phyloP scores from a whole-genome alignment of 2,797 vertebrate species.

The Periparus ater region DNA sequence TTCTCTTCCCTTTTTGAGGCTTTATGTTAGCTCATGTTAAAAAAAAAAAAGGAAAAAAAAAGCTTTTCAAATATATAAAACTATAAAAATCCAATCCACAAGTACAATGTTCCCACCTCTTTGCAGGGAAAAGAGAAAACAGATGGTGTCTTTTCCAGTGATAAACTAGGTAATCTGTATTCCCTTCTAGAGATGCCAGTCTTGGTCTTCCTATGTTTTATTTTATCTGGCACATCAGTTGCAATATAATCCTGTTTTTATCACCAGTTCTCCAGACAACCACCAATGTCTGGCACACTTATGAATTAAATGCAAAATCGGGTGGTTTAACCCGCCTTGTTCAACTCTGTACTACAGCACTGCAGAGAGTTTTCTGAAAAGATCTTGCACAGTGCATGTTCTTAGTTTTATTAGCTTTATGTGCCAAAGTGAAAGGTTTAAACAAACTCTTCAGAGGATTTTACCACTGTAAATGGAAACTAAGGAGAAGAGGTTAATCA shows the following conservation, averaged over 20 bases:
- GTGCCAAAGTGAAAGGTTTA: neutral
- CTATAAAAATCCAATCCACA: neutral
- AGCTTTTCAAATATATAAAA: neutral
- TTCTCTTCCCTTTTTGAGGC: neutral
- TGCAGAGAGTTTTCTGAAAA: neutral
- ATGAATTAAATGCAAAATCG: neutral
- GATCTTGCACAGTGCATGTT: neutral
- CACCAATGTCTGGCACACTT: neutral
- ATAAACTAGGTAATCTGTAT: neutral
- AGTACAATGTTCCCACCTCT: neutral
- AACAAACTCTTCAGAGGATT: neutral
- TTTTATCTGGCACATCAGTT: neutral
- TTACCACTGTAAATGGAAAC: neutral
- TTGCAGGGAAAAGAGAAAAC: neutral
- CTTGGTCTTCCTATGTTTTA: neutral
- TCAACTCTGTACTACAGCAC: neutral
- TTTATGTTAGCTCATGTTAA: neutral
- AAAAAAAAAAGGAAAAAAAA: neutral
- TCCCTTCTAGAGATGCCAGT: neutral
- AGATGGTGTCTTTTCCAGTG: neutral
- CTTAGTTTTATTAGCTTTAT: neutral
- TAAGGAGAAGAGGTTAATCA: neutral
- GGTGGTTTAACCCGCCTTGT: neutral
- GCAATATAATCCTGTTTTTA: neutral
- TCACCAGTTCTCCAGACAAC: neutral